A percentile compares a stretch with the other conserved stretches of the same genome.
phyloP scores from a whole-genome alignment of 37 sponge, comb jelly and placozoan genomes.

The Ianthella basta region DNA sequence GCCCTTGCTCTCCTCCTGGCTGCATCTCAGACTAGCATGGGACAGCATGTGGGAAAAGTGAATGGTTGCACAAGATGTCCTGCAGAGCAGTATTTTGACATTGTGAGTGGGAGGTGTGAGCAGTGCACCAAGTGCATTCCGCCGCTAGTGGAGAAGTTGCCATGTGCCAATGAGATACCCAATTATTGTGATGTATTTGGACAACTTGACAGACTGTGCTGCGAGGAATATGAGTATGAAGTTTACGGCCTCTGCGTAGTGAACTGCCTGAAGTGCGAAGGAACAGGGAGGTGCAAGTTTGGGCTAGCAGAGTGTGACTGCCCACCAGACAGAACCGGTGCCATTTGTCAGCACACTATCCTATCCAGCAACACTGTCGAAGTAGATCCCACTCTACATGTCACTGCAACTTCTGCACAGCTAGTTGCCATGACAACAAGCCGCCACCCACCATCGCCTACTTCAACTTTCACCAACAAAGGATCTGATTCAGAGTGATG shows the following conservation, averaged over 20 bases:
- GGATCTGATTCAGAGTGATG: too few relatives aligned
- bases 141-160: not conserved
- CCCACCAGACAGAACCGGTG: not conserved
- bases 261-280: not conserved
- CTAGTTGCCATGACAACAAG: too few relatives aligned
- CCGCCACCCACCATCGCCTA: too few relatives aligned
- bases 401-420: not conserved
- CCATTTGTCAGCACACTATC: not conserved
- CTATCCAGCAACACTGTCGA: not conserved
- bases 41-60: not conserved
- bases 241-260: not conserved
- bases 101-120: not conserved
- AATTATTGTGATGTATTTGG: not conserved
- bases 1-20: too few relatives aligned
- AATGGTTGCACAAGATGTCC: not conserved
- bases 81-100: not conserved
- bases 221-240: not conserved
- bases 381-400: not conserved
- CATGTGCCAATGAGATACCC: not conserved
- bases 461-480: too few relatives aligned
- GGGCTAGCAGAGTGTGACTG: not conserved
- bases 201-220: conserved; percentile 1
- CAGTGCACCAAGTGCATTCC: not conserved
- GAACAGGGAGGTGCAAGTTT: not conserved
- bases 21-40: too few relatives aligned